Evolutionary conservation across 2,113 vertebrate genomes (phyloP), one percentile per base, ranked within the genome.

Genomic region (Spea multiplicata): DNA sequence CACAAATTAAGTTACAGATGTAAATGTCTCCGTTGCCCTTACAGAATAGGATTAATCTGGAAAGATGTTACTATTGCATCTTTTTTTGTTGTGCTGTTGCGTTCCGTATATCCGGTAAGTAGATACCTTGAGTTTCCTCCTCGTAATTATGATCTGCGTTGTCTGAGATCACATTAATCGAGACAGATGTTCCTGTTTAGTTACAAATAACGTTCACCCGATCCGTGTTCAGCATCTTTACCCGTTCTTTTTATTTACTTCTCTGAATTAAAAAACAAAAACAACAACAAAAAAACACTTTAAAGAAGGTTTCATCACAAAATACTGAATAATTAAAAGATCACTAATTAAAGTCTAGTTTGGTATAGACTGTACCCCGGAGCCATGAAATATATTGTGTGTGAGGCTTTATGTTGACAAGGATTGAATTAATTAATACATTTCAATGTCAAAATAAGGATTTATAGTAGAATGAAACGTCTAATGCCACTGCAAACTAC

Each of bases 281-380:
- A n/a, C n/a, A n/a, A n/a, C n/a, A n/a, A n/a, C n/a, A n/a, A n/a
- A n/a, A n/a, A n/a, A n/a, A 52, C 9, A 52, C 50, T 52, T 52
- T 52, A 52, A 7, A 52, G 5, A 5, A 7, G 50, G 50, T 52
- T 7, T 6, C 50, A 52, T 52, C 9, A 52, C 50, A 52, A 52
- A 83, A 89, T 83, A 83, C 84, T 90, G 86, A 93, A 92, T 92
- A 93, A 93, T 92, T 92, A 88, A 92, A 90, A 90, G 80, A 66
- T 85, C 85, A 84, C 80, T 89, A 88, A 91, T 91, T 90, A 91
- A 88, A 87, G 84, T 79, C 87, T 92, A 88, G 90, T 91, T 89
- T 88, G 84, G 82, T 91, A 93, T 92, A 88, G 91, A 93, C 88
- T 83, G 81, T 86, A 79, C 83, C 86, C 88, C 83, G 81, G 81